These are phyloP conservation scores for Erynnis tages DNA, from an alignment of 2,888 invertebrate species.

Conservation along the genomic window DNA sequence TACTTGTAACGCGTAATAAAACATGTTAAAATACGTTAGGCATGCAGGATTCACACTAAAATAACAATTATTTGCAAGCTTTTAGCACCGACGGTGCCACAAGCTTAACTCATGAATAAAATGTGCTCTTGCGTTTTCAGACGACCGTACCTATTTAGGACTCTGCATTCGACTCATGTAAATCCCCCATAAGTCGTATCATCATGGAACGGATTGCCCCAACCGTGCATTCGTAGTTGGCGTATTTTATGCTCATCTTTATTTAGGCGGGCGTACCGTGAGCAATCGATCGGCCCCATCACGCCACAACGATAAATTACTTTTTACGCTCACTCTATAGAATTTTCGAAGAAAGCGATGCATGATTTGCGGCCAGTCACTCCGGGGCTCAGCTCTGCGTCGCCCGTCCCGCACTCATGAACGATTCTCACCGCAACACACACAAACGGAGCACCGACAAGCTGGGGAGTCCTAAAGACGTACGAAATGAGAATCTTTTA, in stretches of 20 bases:
- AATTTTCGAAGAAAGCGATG: conserved; percentile 52
- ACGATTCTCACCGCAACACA: background rate
- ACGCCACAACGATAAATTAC: conserved; percentile 75
- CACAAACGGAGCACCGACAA: conserved; percentile 33
- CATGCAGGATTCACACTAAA: too few species aligned
- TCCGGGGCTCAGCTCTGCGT: conserved; percentile 46
- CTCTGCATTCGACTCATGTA: too few species aligned
- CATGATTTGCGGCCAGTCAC: conserved; percentile 62
- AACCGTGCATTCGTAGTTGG: conserved; percentile 48
- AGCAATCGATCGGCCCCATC: conserved; percentile 66
- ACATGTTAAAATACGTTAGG: too few species aligned
- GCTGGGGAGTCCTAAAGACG: conserved; percentile 47
- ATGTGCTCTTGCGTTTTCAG: too few species aligned
- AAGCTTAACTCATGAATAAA: too few species aligned
- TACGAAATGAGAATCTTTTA: conserved; percentile 48
- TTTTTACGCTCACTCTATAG: conserved; percentile 65
- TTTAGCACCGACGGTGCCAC: too few species aligned
- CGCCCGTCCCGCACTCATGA: conserved; percentile 44
- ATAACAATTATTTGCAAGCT: too few species aligned
- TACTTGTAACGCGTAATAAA: too few species aligned
- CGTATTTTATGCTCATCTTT: conserved; percentile 67
- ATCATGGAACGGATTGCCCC: conserved; percentile 33
- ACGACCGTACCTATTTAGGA: too few species aligned
- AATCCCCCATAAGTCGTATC: conserved; percentile 33
- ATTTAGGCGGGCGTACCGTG: conserved; percentile 56